Evolutionary conservation across 2,797 vertebrate genomes (phyloP), one percentile per base, ranked within the genome.

Genomic region (Todus mexicanus): DNA sequence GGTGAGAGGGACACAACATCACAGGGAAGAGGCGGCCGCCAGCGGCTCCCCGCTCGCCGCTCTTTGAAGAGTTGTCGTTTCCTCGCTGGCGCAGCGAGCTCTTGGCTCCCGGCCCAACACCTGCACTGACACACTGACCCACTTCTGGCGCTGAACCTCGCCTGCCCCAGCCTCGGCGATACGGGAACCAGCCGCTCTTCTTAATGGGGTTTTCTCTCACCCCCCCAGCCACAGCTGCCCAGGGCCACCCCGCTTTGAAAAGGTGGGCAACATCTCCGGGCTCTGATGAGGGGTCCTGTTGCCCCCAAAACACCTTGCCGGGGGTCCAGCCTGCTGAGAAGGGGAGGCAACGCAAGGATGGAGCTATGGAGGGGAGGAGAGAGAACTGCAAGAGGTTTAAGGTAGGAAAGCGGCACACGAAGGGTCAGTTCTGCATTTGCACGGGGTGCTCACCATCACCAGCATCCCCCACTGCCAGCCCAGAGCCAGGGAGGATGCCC

Each of bases 91-190:
- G 5, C 61, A 5, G 78, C 5, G 11, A 91, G 84, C 12, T 27
- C 42, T 65, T 95, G 96, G 96, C 95, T 91, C 73, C 64, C 1
- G 0, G 91, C 95, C 96, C 75, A 94, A 87, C 95, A 97, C 96
- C 97, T 95, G 96, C 89, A 47, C 33, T 95, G 96, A 97, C 97
- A 97, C 87, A 95, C 89, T 94, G 95, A 97, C 96, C 96, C 87
- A 33, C 20, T 92, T 96, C 87, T 56, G 8, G 6, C 83, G 20
- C 45, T 23, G 61, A 74, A 37, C 92, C 76, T 89, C 42, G 15
- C 87, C 92, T 72, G 76, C 87, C 37, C 87, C 25, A 45, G 50
- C 75, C 51, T 50, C 22, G 4, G 48, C 54, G 56, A 38, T 3
- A 4, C 81, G 37, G 5, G 4, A 29, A 13, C 9, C 5, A 61